Conservation (phyloP, 2,797 vertebrate species). For the Lophotriccus pileatus region DNA sequence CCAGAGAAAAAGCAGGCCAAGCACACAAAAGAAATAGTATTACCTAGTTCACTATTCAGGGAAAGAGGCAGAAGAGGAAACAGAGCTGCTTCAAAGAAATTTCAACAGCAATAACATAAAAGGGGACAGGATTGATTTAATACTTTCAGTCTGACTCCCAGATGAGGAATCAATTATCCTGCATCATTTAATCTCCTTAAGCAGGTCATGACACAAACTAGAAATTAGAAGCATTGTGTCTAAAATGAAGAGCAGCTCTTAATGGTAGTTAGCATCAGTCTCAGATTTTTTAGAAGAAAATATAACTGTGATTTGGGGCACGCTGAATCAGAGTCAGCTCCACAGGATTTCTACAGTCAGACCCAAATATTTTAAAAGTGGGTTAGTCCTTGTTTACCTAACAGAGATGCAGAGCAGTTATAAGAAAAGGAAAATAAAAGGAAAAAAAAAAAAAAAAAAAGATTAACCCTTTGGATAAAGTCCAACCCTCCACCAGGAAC, state of each 20-base stretch:
- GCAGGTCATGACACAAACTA: constrained; percentile 31
- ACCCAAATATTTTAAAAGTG: neutral
- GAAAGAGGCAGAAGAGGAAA: neutral
- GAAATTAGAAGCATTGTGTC: neutral
- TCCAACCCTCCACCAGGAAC: neutral
- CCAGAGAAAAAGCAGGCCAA: neutral
- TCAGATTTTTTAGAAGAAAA: neutral
- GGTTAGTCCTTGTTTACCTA: neutral
- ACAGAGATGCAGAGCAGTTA: neutral
- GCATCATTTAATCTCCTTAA: constrained; percentile 60
- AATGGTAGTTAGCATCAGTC: neutral
- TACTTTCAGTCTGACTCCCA: constrained; percentile 44
- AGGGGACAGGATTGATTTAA: constrained; percentile 44
- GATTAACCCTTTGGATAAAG: neutral
- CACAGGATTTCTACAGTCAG: neutral
- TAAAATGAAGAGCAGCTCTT: neutral
- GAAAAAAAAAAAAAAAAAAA: neutral
- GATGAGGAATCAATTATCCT: constrained; percentile 62
- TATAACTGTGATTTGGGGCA: neutral
- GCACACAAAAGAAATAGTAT: neutral
- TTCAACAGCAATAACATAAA: constrained; percentile 1
- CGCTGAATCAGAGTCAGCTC: neutral
- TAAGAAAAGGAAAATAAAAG: neutral
- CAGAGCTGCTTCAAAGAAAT: constrained; percentile 18
- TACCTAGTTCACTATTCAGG: neutral